Conservation (phyloP, 2,888 invertebrate genomes). For the Dynastes hyllus region DNA sequence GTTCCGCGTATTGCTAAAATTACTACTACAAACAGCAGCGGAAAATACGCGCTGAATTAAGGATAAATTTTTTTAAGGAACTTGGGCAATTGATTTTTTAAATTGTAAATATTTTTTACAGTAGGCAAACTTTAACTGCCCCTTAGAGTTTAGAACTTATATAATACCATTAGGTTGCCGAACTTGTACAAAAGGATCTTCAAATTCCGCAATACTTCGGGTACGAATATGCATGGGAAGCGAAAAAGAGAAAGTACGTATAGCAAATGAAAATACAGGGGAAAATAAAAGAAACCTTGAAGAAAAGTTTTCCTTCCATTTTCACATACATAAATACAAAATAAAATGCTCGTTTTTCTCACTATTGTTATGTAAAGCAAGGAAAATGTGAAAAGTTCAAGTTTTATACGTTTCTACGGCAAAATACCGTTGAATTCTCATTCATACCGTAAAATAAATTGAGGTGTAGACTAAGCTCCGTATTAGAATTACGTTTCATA, state of each 20-base stretch:
- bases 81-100: slow-evolving; percentile 25
- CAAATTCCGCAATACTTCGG: neutral
- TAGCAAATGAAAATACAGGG: too few relatives aligned
- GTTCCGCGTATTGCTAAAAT: neutral
- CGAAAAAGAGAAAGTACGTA: neutral
- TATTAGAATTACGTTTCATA: neutral
- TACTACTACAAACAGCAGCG: slow-evolving; percentile 16
- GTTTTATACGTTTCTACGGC: neutral
- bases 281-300: neutral
- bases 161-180: slow-evolving; percentile 33
- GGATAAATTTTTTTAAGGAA: slow-evolving; percentile 54
- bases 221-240: neutral
- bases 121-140: slow-evolving; percentile 27
- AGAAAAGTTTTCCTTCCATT: slow-evolving; percentile 9
- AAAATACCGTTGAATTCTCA: neutral
- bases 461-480: neutral
- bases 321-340: slow-evolving; percentile 30
- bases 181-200: slow-evolving; percentile 18
- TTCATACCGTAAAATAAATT: neutral
- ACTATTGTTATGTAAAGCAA: slow-evolving; percentile 40
- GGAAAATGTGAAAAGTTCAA: slow-evolving; percentile 10
- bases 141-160: slow-evolving; percentile 47
- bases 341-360: slow-evolving; percentile 25
- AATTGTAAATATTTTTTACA: slow-evolving; percentile 46
- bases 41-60: slow-evolving; percentile 46